Evolutionary conservation across 2,797 vertebrate genomes (phyloP), one percentile per base, ranked within the genome.

Genomic region (Enteromius paludinosus): DNA sequence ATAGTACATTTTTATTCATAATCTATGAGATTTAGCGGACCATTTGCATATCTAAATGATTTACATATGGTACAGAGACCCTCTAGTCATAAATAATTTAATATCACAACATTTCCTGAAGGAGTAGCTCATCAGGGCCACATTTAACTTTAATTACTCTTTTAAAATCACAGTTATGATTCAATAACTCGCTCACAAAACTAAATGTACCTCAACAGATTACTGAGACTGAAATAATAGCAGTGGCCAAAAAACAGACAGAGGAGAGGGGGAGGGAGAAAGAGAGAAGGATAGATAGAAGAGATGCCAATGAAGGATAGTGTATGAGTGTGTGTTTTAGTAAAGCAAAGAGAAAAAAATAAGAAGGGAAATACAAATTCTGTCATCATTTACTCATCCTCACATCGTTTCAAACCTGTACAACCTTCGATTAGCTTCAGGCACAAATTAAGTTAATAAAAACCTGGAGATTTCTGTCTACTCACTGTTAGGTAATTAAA

Each of bases 61-160:
- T 96, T 96, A 94, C 95, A 95, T 93, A 95, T 90, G 95, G 89
- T 95, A 89, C 90, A 93, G 80, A 86, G 81, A 85, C 72, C 95
- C 95, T 94, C 93, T 86, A 93, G 96, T 93, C 90, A 94, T 90
- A 93, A 95, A 95, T 94, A 93, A 94, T 94, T 95, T 93, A 95
- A 95, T 94, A 89, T 92, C 94, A 92, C 91, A 93, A 90, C 89
- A 91, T 89, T 90, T 94, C 93, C 92, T 93, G 91, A 92, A 93
- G 92, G 93, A 95, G 91, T 66, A 88, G 92, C 90, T 95, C 92
- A 91, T 85, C 91, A 92, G 90, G 92, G 93, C 93, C 88, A 89
- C 91, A 93, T 94, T 96, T 96, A 94, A 93, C 95, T 96, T 95
- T 96, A 96, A 97, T 97, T 96, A 96, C 96, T 95, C 92, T 91